A percentile compares a stretch with the other conserved stretches of the same genome.
These are phyloP conservation scores for Trichogramma evanescens DNA, from an alignment of 2,888 invertebrate genomes.

Conservation along the genomic window DNA sequence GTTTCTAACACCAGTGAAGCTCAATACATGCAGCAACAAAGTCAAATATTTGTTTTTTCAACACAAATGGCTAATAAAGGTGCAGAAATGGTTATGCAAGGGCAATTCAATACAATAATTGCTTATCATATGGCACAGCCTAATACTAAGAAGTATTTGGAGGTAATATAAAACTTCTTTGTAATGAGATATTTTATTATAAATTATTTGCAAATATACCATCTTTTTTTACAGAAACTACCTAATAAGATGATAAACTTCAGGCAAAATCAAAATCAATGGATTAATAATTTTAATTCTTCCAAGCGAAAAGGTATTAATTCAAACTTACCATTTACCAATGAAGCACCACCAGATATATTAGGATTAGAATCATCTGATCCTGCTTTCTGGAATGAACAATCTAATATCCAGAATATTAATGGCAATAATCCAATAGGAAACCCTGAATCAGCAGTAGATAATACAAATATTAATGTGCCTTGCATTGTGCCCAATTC, in stretches of 20 bases:
- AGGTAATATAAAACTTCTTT: conserved; percentile 52
- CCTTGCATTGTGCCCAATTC: conserved; percentile 47
- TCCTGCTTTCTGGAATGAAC: conserved; percentile 44
- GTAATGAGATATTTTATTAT: conserved; percentile 2
- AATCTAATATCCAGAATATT: conserved; percentile 41
- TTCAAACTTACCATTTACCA: conserved; percentile 46
- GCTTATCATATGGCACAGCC: conserved; percentile 94
- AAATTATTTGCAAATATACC: neutral
- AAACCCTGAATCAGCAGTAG: conserved; percentile 44
- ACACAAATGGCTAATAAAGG: conserved; percentile 90
- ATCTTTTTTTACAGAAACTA: conserved; percentile 60
- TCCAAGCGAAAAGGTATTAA: conserved; percentile 63
- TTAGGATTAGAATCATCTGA: conserved; percentile 43
- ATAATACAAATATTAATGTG: conserved; percentile 46
- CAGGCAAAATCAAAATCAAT: conserved; percentile 74
- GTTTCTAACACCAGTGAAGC: conserved; percentile 75
- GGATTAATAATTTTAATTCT: conserved; percentile 71
- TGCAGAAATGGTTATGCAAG: conserved; percentile 83
- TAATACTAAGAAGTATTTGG: conserved; percentile 87
- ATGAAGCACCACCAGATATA: conserved; percentile 44
- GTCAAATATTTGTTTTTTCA: conserved; percentile 96
- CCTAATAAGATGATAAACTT: conserved; percentile 84
- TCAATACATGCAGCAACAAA: conserved; percentile 89
- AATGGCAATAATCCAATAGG: conserved; percentile 44
- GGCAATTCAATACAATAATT: conserved; percentile 86